A percentile compares a stretch with the other conserved stretches of the same genome.
Conservation (phyloP, 2,888 invertebrate genomes). For the Dynastes grantii region DNA sequence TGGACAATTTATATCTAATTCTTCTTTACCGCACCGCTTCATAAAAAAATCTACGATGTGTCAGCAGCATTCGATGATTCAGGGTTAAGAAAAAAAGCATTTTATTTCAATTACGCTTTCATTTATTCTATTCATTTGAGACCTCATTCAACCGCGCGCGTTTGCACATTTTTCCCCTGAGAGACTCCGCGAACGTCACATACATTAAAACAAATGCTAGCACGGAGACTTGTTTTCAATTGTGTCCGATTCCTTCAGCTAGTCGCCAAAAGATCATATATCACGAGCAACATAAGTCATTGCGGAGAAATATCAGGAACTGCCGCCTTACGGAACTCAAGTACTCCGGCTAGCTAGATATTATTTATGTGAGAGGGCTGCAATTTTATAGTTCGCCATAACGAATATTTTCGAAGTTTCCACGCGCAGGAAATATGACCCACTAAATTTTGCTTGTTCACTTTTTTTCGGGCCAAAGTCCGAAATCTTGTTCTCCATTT, state of each 20-base stretch:
- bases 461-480: slow-evolving; percentile 27
- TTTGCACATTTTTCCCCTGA: background rate
- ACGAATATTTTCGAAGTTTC: slow-evolving; percentile 44
- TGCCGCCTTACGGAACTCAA: slow-evolving; percentile 8
- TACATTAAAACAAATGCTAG: slow-evolving; percentile 22
- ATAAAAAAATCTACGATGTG: too few relatives aligned
- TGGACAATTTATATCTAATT: too few relatives aligned
- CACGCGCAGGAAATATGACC: slow-evolving; percentile 30
- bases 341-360: slow-evolving; percentile 27
- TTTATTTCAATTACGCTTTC: slow-evolving; percentile 5
- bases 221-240: slow-evolving; percentile 20
- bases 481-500: slow-evolving; percentile 29
- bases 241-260: slow-evolving; percentile 17
- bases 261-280: slow-evolving; percentile 24
- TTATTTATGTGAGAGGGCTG: slow-evolving; percentile 39
- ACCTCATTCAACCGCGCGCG: background rate
- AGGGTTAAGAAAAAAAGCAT: background rate
- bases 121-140: background rate
- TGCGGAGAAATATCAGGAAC: slow-evolving; percentile 30
- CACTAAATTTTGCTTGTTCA: slow-evolving; percentile 35
- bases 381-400: slow-evolving; percentile 44
- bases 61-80: too few relatives aligned
- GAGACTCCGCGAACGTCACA: background rate
- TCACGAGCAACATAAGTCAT: slow-evolving; percentile 40
- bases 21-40: too few relatives aligned